Conservation (phyloP, 2,888 invertebrate genomes). For the Plagodis dolabraria region DNA sequence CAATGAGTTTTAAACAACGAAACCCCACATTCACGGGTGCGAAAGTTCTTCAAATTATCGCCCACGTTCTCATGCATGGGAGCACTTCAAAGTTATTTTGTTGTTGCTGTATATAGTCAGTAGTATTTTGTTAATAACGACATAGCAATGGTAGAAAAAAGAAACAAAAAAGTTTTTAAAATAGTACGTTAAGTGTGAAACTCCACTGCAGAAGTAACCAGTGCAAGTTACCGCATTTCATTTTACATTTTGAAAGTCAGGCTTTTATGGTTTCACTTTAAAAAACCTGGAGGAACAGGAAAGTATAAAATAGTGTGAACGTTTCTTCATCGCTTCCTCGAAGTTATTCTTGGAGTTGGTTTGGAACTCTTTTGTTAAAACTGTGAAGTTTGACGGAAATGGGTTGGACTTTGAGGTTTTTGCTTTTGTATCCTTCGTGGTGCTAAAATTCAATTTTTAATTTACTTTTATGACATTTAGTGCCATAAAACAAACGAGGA, state of each 20-base stretch:
- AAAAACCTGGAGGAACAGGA: conserved; percentile 35
- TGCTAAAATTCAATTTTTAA: not conserved
- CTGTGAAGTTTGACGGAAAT: conserved; percentile 23
- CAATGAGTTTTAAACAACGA: too few species aligned
- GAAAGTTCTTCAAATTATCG: not conserved
- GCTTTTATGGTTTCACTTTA: conserved; percentile 47
- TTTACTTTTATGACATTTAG: too few species aligned
- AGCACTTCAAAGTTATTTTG: too few species aligned
- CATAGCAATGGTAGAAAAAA: too few species aligned
- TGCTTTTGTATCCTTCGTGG: not conserved
- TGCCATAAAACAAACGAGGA: too few species aligned
- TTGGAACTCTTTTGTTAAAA: conserved; percentile 6
- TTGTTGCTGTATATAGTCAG: too few species aligned
- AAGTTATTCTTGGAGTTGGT: conserved; percentile 19
- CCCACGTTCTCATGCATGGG: not conserved
- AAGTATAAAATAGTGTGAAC: conserved; percentile 32
- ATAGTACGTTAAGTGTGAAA: conserved; percentile 6
- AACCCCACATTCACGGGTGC: too few species aligned
- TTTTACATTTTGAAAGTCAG: conserved; percentile 44
- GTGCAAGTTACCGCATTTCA: conserved; percentile 39
- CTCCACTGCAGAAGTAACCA: not conserved
- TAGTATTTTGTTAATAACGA: too few species aligned
- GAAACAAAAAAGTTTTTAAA: not conserved
- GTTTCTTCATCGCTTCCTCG: conserved; percentile 19
- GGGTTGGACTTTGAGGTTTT: conserved; percentile 5